Evolutionary conservation across 2,113 vertebrate species (phyloP).

Genomic region (Picathartes gymnocephalus): DNA sequence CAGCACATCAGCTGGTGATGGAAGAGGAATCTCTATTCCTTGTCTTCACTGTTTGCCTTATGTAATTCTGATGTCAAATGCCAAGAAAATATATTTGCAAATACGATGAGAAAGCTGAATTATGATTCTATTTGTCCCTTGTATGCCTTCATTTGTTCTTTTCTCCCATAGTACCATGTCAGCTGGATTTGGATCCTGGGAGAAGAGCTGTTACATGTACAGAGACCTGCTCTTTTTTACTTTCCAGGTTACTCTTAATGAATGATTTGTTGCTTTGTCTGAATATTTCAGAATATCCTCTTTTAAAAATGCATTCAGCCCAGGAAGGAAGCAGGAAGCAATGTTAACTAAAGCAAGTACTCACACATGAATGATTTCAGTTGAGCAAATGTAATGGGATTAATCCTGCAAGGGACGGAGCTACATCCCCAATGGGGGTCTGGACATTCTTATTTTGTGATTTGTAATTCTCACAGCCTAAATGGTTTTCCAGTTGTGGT

Average conservation of each 20-base stretch:
- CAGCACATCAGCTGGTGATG: neutral
- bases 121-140: neutral
- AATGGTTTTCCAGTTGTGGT: neutral
- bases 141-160: neutral
- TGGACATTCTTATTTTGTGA: neutral
- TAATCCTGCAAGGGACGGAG: neutral
- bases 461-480: neutral
- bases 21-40: neutral
- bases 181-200: neutral
- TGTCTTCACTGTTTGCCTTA: neutral
- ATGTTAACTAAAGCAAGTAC: neutral
- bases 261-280: conserved; percentile 15
- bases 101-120: neutral
- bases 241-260: neutral
- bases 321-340: neutral
- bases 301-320: conserved; percentile 19
- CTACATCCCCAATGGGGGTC: neutral
- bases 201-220: neutral
- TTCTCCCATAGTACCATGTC: neutral
- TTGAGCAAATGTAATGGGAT: neutral
- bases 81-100: neutral
- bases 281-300: conserved; percentile 20
- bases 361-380: neutral
- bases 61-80: neutral
- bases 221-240: neutral